phyloP scores from a whole-genome alignment of 2,113 vertebrate genomes.

The Galbula dea region DNA sequence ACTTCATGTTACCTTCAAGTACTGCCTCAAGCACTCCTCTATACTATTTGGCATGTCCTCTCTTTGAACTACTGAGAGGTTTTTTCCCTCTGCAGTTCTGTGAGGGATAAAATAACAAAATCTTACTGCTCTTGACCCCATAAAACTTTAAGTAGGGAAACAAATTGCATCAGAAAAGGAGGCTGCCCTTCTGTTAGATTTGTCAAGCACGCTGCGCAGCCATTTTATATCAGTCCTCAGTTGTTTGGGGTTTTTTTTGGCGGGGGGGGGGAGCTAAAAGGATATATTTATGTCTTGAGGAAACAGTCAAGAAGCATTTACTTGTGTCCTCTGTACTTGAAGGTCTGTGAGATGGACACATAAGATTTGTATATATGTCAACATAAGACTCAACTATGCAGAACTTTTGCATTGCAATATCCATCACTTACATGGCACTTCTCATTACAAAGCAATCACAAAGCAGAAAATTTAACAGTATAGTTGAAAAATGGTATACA shows the following conservation, averaged over 20 bases:
- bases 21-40: neutral
- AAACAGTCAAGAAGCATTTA: neutral
- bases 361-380: conserved; percentile 24
- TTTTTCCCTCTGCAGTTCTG: conserved; percentile 13
- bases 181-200: conserved; percentile 15
- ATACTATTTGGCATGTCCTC: conserved; percentile 3
- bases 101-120: conserved; percentile 28
- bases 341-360: neutral
- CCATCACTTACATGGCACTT: conserved; percentile 11
- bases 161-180: conserved; percentile 22
- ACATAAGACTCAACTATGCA: conserved; percentile 3
- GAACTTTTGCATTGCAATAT: conserved; percentile 12
- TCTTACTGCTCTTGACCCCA: conserved; percentile 38
- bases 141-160: conserved; percentile 42
- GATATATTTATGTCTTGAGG: neutral
- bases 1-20: neutral
- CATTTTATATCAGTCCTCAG: neutral
- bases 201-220: neutral
- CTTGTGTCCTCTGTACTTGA: neutral
- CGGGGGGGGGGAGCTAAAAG: neutral
- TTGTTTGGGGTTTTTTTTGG: no score
- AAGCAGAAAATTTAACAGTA: conserved; percentile 27
- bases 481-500: neutral
- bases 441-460: conserved; percentile 3
- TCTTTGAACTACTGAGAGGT: conserved; percentile 5